Base-by-base conservation (phyloP, 2,113 vertebrate species). In the Bubo scandiacus region DNA sequence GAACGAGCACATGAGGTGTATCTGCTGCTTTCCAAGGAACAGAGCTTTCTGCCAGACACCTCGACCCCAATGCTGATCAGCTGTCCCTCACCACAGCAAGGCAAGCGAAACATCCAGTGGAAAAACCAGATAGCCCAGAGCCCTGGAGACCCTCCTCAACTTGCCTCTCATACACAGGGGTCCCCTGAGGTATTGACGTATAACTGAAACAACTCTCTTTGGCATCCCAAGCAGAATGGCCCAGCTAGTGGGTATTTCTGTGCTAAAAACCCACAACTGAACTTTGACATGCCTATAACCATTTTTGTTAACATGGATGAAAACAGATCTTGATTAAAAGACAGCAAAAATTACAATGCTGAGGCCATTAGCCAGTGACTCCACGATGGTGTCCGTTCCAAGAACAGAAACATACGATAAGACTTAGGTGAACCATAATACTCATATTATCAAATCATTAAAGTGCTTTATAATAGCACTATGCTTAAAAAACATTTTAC, bases 31-130 rank as follows among this genome's bases (percentile, higher is more conserved):
- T 68, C 47, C 68, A 42, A 26, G 47, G 29, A 38, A 43, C 23
- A n/a, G n/a, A n/a, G n/a, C n/a, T 71, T 36, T 54, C 57, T 57
- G 47, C 32, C 38, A 34, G 63, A 20, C 16, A 32, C n/a, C 34
- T 67, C 0, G 0, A 22, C 10, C 25, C 11, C 0, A 1, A 5
- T 1, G 2, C 49, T 38, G 26, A 10, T 61, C 17, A 51, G 36
- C 19, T 6, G 1, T 40, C 61, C n/a, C 75, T 63, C 58, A 42
- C 11, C 67, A 34, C 30, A 42, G 36, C 1, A 0, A 58, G 5
- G 42, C 22, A 29, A 19, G 5, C 2, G 3, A 57, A 89, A 65
- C 1, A 0, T 25, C 68, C 59, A 30, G 22, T 9, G 32, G 20
- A 51, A 80, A 30, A 45, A 17, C 4, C 8, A 9, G 10, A 55